Percentiles rank a stretch among this genome's conserved stretches.
Evolutionary conservation across 2,888 invertebrate species (phyloP).

Genomic region (Eupithecia vulgata): DNA sequence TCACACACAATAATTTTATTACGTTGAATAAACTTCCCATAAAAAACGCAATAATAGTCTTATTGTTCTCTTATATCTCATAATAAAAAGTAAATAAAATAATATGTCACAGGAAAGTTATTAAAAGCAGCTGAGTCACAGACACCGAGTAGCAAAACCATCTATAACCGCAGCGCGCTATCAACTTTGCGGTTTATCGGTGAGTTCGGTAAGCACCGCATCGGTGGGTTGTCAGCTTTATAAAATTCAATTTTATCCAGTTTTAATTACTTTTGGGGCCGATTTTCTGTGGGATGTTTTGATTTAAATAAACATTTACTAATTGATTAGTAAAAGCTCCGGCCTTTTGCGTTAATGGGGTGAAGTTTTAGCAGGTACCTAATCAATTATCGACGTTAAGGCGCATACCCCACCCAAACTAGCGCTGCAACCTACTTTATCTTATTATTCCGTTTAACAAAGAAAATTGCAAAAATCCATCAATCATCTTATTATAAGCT

Average conservation of each 20-base stretch:
- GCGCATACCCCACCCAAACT: no score
- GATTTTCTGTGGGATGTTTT: conserved; percentile 16
- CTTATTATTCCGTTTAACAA: no score
- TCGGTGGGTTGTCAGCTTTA: conserved; percentile 12
- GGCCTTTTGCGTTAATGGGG: background rate
- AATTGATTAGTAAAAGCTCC: background rate
- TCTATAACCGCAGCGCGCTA: background rate
- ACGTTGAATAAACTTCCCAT: background rate
- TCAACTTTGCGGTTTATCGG: conserved; percentile 8
- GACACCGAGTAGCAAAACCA: background rate
- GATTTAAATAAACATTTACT: background rate
- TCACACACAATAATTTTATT: background rate
- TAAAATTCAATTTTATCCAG: conserved; percentile 25
- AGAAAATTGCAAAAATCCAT: no score
- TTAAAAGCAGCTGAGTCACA: background rate
- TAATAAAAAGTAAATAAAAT: background rate
- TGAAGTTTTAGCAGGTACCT: background rate
- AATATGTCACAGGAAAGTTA: background rate
- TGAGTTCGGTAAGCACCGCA: conserved; percentile 2
- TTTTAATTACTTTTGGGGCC: conserved; percentile 28
- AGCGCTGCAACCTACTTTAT: no score
- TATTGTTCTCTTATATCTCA: background rate
- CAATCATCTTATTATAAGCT: no score
- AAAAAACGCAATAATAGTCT: conserved; percentile 1
- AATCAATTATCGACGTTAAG: background rate